Evolutionary conservation across 1,140 invertebrate species (phyloP).

Genomic region (Calephelis nemesis): DNA sequence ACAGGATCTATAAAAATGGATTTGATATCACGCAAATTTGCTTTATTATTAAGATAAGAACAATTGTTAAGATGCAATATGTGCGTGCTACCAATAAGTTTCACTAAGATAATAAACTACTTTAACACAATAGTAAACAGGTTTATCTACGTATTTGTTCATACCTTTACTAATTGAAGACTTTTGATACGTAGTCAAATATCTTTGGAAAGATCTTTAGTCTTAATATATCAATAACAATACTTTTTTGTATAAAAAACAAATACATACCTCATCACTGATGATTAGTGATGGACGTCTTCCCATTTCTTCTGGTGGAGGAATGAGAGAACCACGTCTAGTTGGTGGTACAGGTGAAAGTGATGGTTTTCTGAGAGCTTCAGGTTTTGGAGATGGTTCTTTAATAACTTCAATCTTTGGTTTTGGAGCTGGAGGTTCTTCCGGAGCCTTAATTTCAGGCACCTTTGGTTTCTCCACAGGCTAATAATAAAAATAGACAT

Average conservation of each 20-base stretch:
- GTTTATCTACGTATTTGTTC: constrained; percentile 43
- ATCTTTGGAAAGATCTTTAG: constrained; percentile 13
- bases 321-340: constrained; percentile 91
- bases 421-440: constrained; percentile 81
- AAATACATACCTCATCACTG: constrained; percentile 90
- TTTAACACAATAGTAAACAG: constrained; percentile 49
- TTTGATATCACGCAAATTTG: constrained; percentile 28
- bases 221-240: constrained; percentile 23
- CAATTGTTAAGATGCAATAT: constrained; percentile 18
- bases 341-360: constrained; percentile 84
- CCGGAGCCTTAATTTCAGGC: constrained; percentile 87
- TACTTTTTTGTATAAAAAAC: constrained; percentile 23
- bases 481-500: constrained; percentile 36
- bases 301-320: constrained; percentile 89
- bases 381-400: constrained; percentile 85
- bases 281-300: constrained; percentile 93
- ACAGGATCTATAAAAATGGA: constrained; percentile 40
- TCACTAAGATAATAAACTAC: constrained; percentile 46
- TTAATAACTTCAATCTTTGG: constrained; percentile 92
- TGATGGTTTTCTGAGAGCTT: constrained; percentile 85
- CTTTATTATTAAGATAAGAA: neutral
- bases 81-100: constrained; percentile 34
- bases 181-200: constrained; percentile 17
- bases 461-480: constrained; percentile 76
- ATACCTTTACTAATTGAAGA: constrained; percentile 53